phyloP scores from a whole-genome alignment of 2,113 vertebrate genomes.

The Microcebus griseorufus region DNA sequence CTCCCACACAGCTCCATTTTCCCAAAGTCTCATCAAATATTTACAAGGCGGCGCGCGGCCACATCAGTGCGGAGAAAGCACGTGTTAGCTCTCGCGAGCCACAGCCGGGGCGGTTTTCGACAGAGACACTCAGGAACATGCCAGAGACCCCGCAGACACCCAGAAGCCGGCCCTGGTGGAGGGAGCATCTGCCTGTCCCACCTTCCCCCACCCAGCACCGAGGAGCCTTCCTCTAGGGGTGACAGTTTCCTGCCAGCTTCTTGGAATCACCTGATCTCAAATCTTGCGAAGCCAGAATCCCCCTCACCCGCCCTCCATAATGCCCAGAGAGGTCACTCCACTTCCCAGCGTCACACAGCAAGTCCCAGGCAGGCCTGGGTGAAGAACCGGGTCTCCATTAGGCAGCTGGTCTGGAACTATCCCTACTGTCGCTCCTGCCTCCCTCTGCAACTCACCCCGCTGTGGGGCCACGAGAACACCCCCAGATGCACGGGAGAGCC shows the following conservation, averaged over 20 bases:
- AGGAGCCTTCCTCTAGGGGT: background rate
- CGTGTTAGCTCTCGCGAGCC: background rate
- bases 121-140: background rate
- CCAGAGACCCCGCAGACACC: background rate
- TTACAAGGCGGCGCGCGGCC: background rate
- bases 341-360: background rate
- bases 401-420: fast-evolving
- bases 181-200: fast-evolving
- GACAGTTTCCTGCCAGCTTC: background rate
- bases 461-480: background rate
- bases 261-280: background rate
- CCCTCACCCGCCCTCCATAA: background rate
- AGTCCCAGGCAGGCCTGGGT: background rate
- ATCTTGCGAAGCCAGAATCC: background rate
- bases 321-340: background rate
- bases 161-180: fast-evolving
- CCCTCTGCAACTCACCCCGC: too few species aligned
- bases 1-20: background rate
- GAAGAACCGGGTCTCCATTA: background rate
- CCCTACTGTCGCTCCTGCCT: background rate
- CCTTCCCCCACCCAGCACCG: background rate
- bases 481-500: too few species aligned
- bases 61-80: background rate
- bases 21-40: constrained; percentile 54
- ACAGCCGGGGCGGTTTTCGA: background rate